These are phyloP conservation scores for Crossaster papposus DNA, from an alignment of 53 echinoderm and acorn worm species.

Conservation along the genomic window DNA sequence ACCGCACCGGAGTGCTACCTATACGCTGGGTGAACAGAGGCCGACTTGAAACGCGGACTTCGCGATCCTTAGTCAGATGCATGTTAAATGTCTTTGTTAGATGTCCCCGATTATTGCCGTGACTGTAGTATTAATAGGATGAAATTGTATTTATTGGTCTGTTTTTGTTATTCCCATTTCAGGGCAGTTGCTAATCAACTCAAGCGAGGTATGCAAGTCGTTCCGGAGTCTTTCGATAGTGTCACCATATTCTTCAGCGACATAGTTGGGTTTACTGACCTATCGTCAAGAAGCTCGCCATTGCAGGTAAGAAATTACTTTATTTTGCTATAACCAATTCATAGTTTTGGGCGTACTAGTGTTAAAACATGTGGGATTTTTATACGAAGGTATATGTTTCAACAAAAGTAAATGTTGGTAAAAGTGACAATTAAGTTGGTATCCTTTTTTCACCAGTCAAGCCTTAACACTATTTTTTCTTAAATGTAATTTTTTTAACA, in stretches of 20 bases:
- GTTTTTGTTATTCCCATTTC: background rate
- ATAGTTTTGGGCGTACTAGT: background rate
- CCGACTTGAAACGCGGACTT: too few species aligned
- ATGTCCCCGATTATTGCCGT: too few species aligned
- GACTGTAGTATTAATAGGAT: background rate
- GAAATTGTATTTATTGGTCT: background rate
- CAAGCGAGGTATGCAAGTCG: slow-evolving; percentile 92
- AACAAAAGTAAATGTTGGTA: too few species aligned
- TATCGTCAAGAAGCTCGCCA: slow-evolving; percentile 90
- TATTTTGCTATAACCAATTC: background rate
- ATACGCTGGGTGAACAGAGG: too few species aligned
- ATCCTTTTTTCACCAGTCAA: too few species aligned
- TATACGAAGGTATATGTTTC: background rate
- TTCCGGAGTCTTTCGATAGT: slow-evolving; percentile 87
- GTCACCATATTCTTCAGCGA: slow-evolving; percentile 98
- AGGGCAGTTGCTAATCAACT: slow-evolving; percentile 94
- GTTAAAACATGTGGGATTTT: background rate
- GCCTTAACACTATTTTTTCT: too few species aligned
- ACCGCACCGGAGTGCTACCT: too few species aligned
- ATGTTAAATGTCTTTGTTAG: too few species aligned
- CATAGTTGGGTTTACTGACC: slow-evolving; percentile 89
- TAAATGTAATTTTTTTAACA: too few species aligned
- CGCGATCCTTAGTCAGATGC: too few species aligned
- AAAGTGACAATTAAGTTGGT: too few species aligned
- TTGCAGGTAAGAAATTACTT: slow-evolving; percentile 70